Evolutionary conservation across 2,888 invertebrate genomes (phyloP), one percentile per base, ranked within the genome.

Genomic region (Junonia oenone): DNA sequence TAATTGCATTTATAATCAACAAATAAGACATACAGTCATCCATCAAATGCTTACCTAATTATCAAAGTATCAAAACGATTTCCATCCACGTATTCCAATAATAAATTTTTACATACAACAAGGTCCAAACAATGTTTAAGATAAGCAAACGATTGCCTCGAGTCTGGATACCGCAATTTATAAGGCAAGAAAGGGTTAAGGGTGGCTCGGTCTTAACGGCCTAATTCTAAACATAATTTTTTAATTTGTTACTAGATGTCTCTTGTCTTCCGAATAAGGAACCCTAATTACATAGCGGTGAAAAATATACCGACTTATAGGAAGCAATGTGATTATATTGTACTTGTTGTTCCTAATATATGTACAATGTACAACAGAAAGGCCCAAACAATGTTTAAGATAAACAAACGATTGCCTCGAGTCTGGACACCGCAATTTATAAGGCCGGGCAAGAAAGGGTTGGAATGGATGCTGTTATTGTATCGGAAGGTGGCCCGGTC

Each of bases 381-480:
- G 50, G 50, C 53, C 59, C 59, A 62, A 59, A 43, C 73, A 76
- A 77, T 76, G 80, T 80, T 75, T 69, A 64, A 69, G 71, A 73
- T 73, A 77, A 75, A 76, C 76, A 72, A 72, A 69, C 67, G 65
- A 65, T 69, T 61, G 61, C 68, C 74, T 66, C 64, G 65, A 71
- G 71, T 73, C 78, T 80, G 87, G 85, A 85, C 87, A 87, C 84
- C 86, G 82, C 88, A 87, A 86, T 87, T 86, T 86, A 87, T 84
- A 85, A 80, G 70, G 72, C 69, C 70, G 75, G 71, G 76, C 64
- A 81, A 80, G 86, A 81, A 86, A 87, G 87, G 87, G 87, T 85
- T 55, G 65, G 67, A 69, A 72, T 73, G 71, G 76, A 76, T 67
- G 73, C 76, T 84, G 89, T 88, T 89, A 89, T 90, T 90, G 89